Evolutionary conservation across 2,888 invertebrate genomes (phyloP).

Genomic region (Tolmerus cingulatus): DNA sequence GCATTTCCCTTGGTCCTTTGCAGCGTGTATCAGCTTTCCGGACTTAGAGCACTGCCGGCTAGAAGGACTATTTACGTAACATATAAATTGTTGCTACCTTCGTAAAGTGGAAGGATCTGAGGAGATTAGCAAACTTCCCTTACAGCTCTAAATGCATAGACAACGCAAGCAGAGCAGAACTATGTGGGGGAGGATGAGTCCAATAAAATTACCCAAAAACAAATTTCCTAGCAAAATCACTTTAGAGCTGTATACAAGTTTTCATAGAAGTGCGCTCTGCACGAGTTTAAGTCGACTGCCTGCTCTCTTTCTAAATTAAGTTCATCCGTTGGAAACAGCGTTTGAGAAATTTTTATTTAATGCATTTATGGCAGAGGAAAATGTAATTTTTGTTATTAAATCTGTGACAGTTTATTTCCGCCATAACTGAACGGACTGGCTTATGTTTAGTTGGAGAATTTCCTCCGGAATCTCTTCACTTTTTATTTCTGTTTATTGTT

Average conservation of each 20-base stretch:
- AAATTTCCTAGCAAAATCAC: not conserved
- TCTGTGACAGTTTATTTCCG: constrained; percentile 23
- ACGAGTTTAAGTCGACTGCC: not conserved
- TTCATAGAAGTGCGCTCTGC: not conserved
- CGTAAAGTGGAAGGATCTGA: not conserved
- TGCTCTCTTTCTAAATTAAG: not conserved
- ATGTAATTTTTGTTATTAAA: constrained; percentile 20
- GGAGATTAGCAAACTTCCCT: not conserved
- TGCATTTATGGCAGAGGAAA: constrained; percentile 4
- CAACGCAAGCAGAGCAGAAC: not conserved
- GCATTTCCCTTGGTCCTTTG: not conserved
- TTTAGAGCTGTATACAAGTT: not conserved
- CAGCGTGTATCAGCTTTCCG: not conserved
- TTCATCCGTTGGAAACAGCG: not conserved
- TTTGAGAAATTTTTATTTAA: constrained; percentile 11
- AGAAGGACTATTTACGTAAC: not conserved
- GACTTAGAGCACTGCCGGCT: not conserved
- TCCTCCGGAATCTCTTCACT: not conserved
- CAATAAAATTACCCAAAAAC: not conserved
- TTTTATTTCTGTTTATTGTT: not conserved
- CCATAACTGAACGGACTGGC: not conserved
- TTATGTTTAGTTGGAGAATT: constrained; percentile 13
- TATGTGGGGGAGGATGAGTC: not conserved
- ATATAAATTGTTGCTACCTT: not conserved
- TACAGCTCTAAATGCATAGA: not conserved